Conservation (phyloP, 2,888 invertebrate genomes). For the Lycaena phlaeas region DNA sequence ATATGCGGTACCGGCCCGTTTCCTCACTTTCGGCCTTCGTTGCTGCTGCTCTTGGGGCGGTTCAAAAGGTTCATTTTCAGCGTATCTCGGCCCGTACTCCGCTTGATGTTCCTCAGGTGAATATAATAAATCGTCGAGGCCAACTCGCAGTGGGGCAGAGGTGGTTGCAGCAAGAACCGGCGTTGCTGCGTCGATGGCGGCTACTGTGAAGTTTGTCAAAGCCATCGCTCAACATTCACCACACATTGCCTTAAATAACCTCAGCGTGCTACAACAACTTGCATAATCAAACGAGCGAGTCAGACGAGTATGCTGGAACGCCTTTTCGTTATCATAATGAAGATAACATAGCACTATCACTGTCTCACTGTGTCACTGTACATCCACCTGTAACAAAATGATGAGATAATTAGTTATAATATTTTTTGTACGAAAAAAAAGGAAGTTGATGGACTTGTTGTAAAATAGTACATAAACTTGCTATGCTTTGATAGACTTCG, state of each 20-base stretch:
- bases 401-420: too few relatives aligned
- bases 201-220: slow-evolving; percentile 57
- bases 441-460: too few relatives aligned
- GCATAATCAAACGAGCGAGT: slow-evolving; percentile 32
- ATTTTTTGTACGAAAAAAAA: too few relatives aligned
- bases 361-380: slow-evolving; percentile 33
- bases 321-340: slow-evolving; percentile 41
- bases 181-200: slow-evolving; percentile 42
- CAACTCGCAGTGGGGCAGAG: slow-evolving; percentile 42
- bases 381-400: slow-evolving; percentile 47
- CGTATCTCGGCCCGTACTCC: slow-evolving; percentile 34
- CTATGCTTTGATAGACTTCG: too few relatives aligned
- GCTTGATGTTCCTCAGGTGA: slow-evolving; percentile 44
- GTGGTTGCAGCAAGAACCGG: slow-evolving; percentile 44
- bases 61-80: slow-evolving; percentile 39
- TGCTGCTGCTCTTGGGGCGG: slow-evolving; percentile 37
- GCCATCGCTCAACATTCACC: slow-evolving; percentile 53
- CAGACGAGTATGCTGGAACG: slow-evolving; percentile 18
- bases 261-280: slow-evolving; percentile 37
- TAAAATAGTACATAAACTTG: too few relatives aligned
- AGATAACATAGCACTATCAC: slow-evolving; percentile 42
- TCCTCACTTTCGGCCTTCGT: slow-evolving; percentile 50
- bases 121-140: slow-evolving; percentile 57
- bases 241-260: slow-evolving; percentile 44
- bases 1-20: slow-evolving; percentile 60